Evolutionary conservation across 2,113 vertebrate species (phyloP), one percentile per base, ranked within the genome.

Genomic region (Paedocypris sp.): DNA sequence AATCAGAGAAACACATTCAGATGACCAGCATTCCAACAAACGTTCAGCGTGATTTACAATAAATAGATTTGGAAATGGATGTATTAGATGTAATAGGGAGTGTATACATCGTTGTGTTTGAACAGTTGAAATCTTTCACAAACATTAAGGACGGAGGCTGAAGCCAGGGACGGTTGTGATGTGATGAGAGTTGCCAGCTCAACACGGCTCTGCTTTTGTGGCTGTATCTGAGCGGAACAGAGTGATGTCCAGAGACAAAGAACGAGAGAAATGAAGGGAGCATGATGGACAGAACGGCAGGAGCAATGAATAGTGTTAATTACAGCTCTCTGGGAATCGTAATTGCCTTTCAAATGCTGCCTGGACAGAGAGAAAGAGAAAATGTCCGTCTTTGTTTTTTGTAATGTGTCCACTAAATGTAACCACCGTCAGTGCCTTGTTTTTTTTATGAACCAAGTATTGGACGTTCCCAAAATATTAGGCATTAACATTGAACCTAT

Each of bases 291-390:
- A 31, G 35, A 51, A n/a, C 32, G 15, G 33, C 11, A n/a, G 32
- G 33, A 57, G 42, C 18, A 23, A 48, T 20, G 29, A 32, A 53
- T 58, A 41, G 32, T 11, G 43, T 36, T 70, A 61, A 70, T 60
- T 61, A 61, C 57, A 49, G 41, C 67, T 32, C 54, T 69, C 43
- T 61, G 43, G 22, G 50, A 56, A 61, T 65, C 62, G 64, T 69
- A 58, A 69, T 65, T 69, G 56, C 67, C 49, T 65, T 65, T 69
- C 62, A 69, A 64, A 62, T 46, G 26, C 36, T 70, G 57, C 61
- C 57, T 36, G 33, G 28, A 56, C 35, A 60, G 33, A 54, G 35
- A 47, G 18, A 18, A 8, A 3, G 23, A 16, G 2, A 49, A 58
- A 39, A 20, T 6, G 31, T 35, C 20, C 7, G 6, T 54, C 11